These are phyloP conservation scores for Anabacerthia variegaticeps DNA, from an alignment of 2,797 vertebrate genomes.

Conservation along the genomic window DNA sequence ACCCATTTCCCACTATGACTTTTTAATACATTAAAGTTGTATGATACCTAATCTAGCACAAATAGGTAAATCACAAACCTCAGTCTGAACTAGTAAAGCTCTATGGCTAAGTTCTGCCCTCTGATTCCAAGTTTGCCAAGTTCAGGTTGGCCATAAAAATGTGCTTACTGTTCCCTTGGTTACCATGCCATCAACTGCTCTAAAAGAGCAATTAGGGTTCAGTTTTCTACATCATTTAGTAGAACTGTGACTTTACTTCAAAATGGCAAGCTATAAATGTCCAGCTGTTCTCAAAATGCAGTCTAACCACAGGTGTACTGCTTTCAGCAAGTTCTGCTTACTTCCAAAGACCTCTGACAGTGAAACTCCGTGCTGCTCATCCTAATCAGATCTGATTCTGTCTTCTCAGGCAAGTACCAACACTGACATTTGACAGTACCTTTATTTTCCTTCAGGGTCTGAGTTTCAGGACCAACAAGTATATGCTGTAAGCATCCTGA, in stretches of 20 bases:
- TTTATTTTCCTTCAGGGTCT: background rate
- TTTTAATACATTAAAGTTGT: background rate
- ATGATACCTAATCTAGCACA: background rate
- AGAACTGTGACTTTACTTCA: background rate
- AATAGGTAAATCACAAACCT: background rate
- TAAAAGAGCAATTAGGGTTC: background rate
- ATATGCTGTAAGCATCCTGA: background rate
- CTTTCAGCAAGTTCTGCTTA: background rate
- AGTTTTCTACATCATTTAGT: background rate
- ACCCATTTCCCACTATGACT: background rate
- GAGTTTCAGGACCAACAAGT: background rate
- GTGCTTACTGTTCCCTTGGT: background rate
- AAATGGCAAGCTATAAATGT: background rate
- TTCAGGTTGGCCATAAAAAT: background rate
- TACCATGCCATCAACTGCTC: background rate
- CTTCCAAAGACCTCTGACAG: background rate
- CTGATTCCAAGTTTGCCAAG: background rate
- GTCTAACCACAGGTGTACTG: background rate
- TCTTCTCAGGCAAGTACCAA: background rate
- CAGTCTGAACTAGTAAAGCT: background rate
- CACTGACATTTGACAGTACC: background rate
- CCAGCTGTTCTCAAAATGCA: constrained; percentile 6
- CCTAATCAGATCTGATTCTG: background rate
- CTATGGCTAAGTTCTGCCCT: background rate
- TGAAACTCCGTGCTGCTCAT: background rate